Evolutionary conservation across 1,140 invertebrate species (phyloP), one percentile per base, ranked within the genome.

Genomic region (Megalonaias nervosa): DNA sequence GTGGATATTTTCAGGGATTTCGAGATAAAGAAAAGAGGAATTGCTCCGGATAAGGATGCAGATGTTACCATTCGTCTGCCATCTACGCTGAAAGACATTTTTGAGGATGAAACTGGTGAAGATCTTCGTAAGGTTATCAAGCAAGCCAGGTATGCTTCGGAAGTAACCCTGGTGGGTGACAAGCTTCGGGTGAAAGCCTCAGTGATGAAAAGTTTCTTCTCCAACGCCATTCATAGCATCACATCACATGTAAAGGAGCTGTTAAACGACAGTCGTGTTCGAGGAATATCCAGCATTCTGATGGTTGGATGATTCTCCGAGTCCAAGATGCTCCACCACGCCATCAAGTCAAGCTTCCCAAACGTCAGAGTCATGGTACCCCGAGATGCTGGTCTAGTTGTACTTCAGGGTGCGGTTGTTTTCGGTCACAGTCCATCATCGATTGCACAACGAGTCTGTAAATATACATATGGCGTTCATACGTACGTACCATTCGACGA

Each of bases 11-110:
- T n/a, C 13, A 71, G 75, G 38, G 60, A 71, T 21, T 77, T 71
- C 19, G 75, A 77, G 38, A 59, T 64, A 21, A 77, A 71, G 69
- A 77, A 77, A 59, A 58, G 75, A 38, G 62, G n/a, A 11, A 61
- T 77, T 57, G 17, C 38, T 21, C 15, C 5, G 17, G 60, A 71
- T 21, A 23, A 15, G 26, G 67, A 62, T 6, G 21, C 65, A 57
- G 55, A 64, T 19, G 56, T n/a, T 16, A 75, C 66, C 5, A 55
- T 75, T 17, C 62, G 48, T 9, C 9, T 75, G 12, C 74, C 74
- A n/a, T 1, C 38, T 48, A 62, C 4, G 11, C 56, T 75, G 23
- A 58, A 16, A 23, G 74, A 75, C 26, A 55, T 75, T 31, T 64
- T 58, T 58, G 38, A 61, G 38, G 17, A 69, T 2, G 19, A 26